These are phyloP conservation scores for Dorcus hopei DNA, from an alignment of 2,888 invertebrate genomes.

Conservation along the genomic window DNA sequence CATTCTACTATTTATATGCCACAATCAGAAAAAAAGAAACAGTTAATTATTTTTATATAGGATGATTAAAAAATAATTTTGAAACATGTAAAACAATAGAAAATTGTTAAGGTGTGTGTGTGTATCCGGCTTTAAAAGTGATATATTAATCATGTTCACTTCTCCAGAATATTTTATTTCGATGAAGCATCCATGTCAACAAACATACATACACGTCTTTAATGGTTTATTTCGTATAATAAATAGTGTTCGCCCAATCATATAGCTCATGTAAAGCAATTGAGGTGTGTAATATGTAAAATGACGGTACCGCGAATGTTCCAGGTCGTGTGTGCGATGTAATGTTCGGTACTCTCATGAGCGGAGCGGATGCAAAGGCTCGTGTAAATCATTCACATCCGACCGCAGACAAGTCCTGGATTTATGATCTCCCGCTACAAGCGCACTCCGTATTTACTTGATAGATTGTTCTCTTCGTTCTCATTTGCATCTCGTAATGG, in stretches of 20 bases:
- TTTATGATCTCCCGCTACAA: constrained; percentile 34
- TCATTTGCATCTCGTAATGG: constrained; percentile 28
- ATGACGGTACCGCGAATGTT: constrained; percentile 11
- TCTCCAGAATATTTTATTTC: no score
- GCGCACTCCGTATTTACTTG: constrained; percentile 21
- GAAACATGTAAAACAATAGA: no score
- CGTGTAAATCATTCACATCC: constrained; percentile 43
- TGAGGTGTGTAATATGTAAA: constrained; percentile 13
- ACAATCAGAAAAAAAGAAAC: no score
- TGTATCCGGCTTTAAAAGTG: no score
- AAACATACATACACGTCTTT: no score
- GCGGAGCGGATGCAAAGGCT: constrained; percentile 35
- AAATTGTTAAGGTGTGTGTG: no score
- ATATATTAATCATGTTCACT: no score
- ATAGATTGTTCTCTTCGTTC: constrained; percentile 20
- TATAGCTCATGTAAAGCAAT: constrained; percentile 10
- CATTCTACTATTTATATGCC: no score
- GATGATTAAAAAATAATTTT: no score
- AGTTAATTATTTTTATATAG: no score
- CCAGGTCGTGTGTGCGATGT: constrained; percentile 1
- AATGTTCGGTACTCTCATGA: constrained; percentile 6
- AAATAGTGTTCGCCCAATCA: background rate
- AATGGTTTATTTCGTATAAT: no score
- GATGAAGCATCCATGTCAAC: no score
- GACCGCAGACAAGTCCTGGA: constrained; percentile 37